A percentile compares a stretch with the other conserved stretches of the same genome.
These are phyloP conservation scores for Smutsia gigantea DNA, from an alignment of 2,797 vertebrate genomes.

Conservation along the genomic window DNA sequence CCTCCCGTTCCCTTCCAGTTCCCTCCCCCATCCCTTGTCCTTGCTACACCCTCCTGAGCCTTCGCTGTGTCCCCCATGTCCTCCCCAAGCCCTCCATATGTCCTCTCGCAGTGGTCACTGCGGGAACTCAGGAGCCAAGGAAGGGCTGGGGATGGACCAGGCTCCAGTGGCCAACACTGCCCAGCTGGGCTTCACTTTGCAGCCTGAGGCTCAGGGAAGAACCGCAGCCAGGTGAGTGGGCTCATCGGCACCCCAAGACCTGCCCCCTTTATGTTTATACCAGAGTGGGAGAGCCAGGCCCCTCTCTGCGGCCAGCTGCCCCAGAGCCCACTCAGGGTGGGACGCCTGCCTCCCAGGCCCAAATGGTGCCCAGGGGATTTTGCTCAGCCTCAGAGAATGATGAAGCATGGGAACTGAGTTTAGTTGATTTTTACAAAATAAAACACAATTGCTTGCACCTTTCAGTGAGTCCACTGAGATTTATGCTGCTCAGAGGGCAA, in stretches of 20 bases:
- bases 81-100: too few species aligned
- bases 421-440: not conserved
- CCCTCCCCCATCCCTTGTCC: too few species aligned
- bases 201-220: not conserved
- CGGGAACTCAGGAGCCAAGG: not conserved
- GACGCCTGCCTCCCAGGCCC: not conserved
- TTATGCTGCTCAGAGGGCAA: not conserved
- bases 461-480: not conserved
- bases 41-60: too few species aligned
- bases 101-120: not conserved
- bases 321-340: not conserved
- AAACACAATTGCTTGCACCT: not conserved
- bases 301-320: too few species aligned
- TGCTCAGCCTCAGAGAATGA: not conserved
- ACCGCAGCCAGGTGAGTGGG: too few species aligned
- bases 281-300: too few species aligned
- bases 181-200: not conserved
- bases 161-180: not conserved
- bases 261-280: too few species aligned
- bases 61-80: too few species aligned
- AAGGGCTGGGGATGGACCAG: not conserved
- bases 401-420: not conserved
- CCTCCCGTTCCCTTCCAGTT: not conserved
- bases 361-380: not conserved
- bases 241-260: not conserved